phyloP scores from a whole-genome alignment of 2,113 vertebrate species.

The Helogale parvula region DNA sequence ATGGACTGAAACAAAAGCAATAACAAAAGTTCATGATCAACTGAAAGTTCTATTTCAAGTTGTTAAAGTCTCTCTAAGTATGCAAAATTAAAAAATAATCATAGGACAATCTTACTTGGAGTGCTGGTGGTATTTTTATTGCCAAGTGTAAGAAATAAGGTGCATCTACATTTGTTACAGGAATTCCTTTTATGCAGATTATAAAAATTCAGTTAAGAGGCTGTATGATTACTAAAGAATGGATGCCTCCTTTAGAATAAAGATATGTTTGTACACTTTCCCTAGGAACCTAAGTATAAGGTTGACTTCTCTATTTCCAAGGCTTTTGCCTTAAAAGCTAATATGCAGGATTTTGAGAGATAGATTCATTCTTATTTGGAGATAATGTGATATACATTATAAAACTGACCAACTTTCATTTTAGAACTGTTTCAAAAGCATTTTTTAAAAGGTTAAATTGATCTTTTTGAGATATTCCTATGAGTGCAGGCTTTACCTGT shows the following conservation, averaged over 20 bases:
- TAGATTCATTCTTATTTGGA: not conserved
- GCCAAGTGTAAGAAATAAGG: not conserved
- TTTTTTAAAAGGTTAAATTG: not conserved
- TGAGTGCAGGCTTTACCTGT: not conserved
- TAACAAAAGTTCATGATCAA: not conserved
- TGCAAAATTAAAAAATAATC: not conserved
- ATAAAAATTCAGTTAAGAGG: not conserved
- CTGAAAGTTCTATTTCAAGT: not conserved
- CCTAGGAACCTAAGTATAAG: not conserved
- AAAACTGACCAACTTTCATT: not conserved
- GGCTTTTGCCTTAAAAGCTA: not conserved
- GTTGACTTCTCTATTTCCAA: not conserved
- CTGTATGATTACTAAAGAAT: constrained; percentile 14
- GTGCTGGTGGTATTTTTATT: not conserved
- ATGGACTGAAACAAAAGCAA: not conserved
- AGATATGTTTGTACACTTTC: not conserved
- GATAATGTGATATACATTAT: not conserved
- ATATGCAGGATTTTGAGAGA: not conserved
- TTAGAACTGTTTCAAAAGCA: constrained; percentile 10
- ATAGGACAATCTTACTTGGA: not conserved
- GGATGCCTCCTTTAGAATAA: not conserved
- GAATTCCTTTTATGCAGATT: not conserved
- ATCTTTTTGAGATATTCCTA: not conserved
- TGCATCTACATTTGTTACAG: not conserved
- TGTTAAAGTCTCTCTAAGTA: not conserved